Conservation (phyloP, 2,888 invertebrate species). For the Himalopsyche kuldschensis region DNA sequence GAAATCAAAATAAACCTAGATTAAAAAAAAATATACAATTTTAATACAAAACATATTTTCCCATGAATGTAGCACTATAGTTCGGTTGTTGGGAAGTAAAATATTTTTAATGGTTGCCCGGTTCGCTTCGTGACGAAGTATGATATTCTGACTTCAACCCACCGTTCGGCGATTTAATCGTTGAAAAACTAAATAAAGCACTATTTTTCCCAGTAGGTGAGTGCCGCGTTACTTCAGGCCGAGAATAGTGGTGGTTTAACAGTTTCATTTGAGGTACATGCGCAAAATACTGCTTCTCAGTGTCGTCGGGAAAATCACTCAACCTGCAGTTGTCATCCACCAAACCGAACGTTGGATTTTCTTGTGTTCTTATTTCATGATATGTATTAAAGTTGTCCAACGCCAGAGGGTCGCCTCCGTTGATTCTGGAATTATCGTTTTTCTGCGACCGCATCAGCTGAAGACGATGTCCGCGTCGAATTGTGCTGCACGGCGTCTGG, state of each 20-base stretch:
- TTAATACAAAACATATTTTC: too few relatives aligned
- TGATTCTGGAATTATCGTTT: constrained; percentile 10
- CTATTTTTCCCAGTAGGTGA: constrained; percentile 25
- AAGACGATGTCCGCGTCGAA: constrained; percentile 31
- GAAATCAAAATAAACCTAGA: too few relatives aligned
- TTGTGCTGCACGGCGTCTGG: constrained; percentile 35
- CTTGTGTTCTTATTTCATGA: constrained; percentile 36
- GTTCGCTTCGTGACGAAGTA: constrained; percentile 32
- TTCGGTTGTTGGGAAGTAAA: neutral
- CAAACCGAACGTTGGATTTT: constrained; percentile 36
- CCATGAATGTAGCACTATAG: too few relatives aligned
- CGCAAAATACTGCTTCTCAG: constrained; percentile 26
- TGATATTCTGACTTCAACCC: constrained; percentile 28
- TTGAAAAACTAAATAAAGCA: constrained; percentile 30
- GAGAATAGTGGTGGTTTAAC: constrained; percentile 34
- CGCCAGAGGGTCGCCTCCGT: neutral
- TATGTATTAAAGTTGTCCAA: constrained; percentile 9
- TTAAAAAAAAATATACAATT: too few relatives aligned
- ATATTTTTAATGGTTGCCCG: constrained; percentile 25
- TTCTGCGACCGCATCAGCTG: constrained; percentile 30
- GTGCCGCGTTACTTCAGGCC: constrained; percentile 21
- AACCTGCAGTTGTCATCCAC: constrained; percentile 27
- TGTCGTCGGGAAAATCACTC: constrained; percentile 29
- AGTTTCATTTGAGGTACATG: constrained; percentile 37
- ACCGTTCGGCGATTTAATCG: constrained; percentile 23